A percentile compares a stretch with the other conserved stretches of the same genome.
Evolutionary conservation across 2,797 vertebrate genomes (phyloP).

Genomic region (Loriculus beryllinus): DNA sequence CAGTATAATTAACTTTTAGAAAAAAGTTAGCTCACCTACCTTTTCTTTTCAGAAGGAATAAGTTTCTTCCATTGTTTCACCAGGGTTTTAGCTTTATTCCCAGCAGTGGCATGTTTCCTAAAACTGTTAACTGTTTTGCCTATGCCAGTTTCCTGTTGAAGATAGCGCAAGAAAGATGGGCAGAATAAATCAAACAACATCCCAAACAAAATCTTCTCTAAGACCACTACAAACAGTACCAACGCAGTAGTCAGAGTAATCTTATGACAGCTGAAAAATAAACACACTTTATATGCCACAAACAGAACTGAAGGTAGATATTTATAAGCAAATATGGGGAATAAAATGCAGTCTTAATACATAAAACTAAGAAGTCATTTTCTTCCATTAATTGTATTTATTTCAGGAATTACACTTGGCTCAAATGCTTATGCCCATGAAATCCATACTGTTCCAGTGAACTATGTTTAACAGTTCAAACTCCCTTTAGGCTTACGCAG

Average conservation of each 20-base stretch:
- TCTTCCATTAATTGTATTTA: background rate
- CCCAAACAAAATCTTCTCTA: background rate
- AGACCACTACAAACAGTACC: background rate
- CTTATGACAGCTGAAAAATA: background rate
- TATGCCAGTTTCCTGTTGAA: slow-evolving; percentile 84
- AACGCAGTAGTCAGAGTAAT: background rate
- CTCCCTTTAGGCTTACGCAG: background rate
- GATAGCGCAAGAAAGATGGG: background rate
- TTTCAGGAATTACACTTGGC: background rate
- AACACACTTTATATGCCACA: background rate
- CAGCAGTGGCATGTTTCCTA: slow-evolving; percentile 78
- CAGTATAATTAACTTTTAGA: background rate
- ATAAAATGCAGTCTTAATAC: background rate
- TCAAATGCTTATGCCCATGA: background rate
- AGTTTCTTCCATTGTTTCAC: slow-evolving; percentile 83
- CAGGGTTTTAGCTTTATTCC: slow-evolving; percentile 80
- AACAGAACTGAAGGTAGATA: background rate
- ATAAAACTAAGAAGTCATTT: background rate
- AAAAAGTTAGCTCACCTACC: slow-evolving; percentile 52
- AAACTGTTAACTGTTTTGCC: slow-evolving; percentile 84
- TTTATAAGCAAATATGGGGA: background rate
- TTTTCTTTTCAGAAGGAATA: slow-evolving; percentile 72
- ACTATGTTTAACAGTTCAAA: background rate
- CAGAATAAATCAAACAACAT: background rate
- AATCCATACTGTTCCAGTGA: background rate